Base-by-base conservation (phyloP, 2,113 vertebrate genomes). In the Brachionichthys hirsutus region DNA sequence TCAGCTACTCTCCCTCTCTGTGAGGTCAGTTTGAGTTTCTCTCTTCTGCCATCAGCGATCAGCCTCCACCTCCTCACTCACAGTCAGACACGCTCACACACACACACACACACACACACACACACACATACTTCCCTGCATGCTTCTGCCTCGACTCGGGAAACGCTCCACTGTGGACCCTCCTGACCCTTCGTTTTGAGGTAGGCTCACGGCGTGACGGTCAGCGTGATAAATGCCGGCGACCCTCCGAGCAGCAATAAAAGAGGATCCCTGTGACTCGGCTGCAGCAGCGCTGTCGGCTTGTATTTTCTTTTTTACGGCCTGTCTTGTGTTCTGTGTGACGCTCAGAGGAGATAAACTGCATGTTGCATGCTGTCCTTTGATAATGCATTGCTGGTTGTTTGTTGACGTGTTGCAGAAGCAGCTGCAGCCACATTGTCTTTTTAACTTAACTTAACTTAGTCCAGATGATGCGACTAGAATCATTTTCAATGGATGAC, bases 11-110 rank as follows among this genome's bases (percentile, higher is more conserved):
- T 41, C 45, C 51, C 17, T 46, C n/a, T 15, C 46, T 52, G 22
- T 78, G 61, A 75, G 78, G 75, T 73, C 83, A 58, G 34, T 65
- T 80, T 89, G 88, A 88, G 76, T 78, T 89, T 43, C 78, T 75
- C 85, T 82, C 75, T 64, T 74, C 72, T 78, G 67, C 19, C 62
- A 72, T 89, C 82, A 86, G 87, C 88, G 87, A 59, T n/a, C 63
- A 87, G 70, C 70, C 80, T 44, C 80, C 42, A 52, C 70, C 67
- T 60, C 52, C 43, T 57, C 54, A 36, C 49, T 30, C 52, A 9
- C 56, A 17, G 35, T 6, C 61, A n/a, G 14, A 24, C 49, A 42
- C 20, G 9, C 40, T 6, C 54, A 62, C 68, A 15, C 57, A 54
- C 58, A 48, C 72, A 15, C 57, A 43, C 69, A 30, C 24, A 30